phyloP scores from a whole-genome alignment of 2,113 vertebrate genomes.

The Orthonyx spaldingii region DNA sequence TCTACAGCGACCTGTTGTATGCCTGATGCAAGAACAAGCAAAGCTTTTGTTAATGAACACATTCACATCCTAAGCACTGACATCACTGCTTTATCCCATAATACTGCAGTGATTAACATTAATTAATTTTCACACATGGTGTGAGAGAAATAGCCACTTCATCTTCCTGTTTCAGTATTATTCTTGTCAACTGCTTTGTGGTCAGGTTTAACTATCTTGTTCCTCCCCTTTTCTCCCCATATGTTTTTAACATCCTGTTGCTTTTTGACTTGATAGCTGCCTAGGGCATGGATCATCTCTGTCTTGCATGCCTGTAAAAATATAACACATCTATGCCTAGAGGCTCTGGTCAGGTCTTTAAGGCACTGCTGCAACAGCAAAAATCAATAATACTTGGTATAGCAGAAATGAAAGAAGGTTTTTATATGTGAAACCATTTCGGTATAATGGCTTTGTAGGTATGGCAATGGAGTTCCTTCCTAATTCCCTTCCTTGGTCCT shows the following conservation, averaged over 20 bases:
- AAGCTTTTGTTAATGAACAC: background rate
- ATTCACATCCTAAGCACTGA: background rate
- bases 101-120: background rate
- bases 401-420: background rate
- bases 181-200: background rate
- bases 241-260: background rate
- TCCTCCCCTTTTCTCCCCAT: background rate
- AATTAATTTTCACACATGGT: background rate
- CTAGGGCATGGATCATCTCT: background rate
- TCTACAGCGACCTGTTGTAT: background rate
- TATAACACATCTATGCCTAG: background rate
- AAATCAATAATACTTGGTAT: background rate
- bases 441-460: background rate
- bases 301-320: background rate
- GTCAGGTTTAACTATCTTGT: background rate
- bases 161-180: background rate
- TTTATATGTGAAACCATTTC: background rate
- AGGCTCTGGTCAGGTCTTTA: background rate
- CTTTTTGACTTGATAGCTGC: background rate
- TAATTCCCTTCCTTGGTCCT: background rate
- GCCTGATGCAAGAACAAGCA: background rate
- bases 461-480: background rate
- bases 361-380: background rate
- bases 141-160: background rate
- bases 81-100: background rate